Evolutionary conservation across 2,797 vertebrate genomes (phyloP), one percentile per base, ranked within the genome.

Genomic region (Synaphobranchus kaupii): DNA sequence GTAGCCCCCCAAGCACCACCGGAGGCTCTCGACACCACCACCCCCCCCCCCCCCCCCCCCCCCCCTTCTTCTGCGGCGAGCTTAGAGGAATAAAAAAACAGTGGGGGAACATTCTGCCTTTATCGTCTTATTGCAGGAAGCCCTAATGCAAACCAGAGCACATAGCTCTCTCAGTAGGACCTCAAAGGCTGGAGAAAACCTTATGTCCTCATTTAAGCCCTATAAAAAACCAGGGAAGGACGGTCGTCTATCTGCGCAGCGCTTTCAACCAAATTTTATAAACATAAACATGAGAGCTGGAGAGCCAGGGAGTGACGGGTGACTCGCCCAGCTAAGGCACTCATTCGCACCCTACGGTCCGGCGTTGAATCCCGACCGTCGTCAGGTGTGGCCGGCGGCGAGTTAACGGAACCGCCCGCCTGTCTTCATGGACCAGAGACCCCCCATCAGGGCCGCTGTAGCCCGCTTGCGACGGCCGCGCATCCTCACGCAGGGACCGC

Each of bases 101-200:
- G n/a, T n/a, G n/a, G n/a, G n/a, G n/a, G n/a, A n/a, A n/a, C n/a
- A n/a, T n/a, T n/a, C n/a, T n/a, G n/a, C 90, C 93, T 90, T 91
- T 92, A 86, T 91, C 91, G 89, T 82, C 89, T 91, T 90, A 93
- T 94, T 93, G 90, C 88, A 89, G 90, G 90, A 88, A 91, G 87
- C 89, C 87, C 84, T 95, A 96, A 96, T 96, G 93, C 92, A 95
- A 96, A 95, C 92, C 95, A 96, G 95, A 94, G 92, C 89, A 92
- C 88, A 88, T 89, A 93, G 93, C 93, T 93, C 91, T 89, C 92
- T 92, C 92, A 93, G 92, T 91, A 91, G 93, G 93, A 92, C 94
- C 94, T 95, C 93, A 94, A 94, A 94, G 93, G 54, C 89, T 91
- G 90, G 92, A 91, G 87, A 88, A 90, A 52, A 91, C 91, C 90